A percentile compares a stretch with the other conserved stretches of the same genome.
Conservation (phyloP, 1,140 invertebrate genomes). For the Aplysia californica region DNA sequence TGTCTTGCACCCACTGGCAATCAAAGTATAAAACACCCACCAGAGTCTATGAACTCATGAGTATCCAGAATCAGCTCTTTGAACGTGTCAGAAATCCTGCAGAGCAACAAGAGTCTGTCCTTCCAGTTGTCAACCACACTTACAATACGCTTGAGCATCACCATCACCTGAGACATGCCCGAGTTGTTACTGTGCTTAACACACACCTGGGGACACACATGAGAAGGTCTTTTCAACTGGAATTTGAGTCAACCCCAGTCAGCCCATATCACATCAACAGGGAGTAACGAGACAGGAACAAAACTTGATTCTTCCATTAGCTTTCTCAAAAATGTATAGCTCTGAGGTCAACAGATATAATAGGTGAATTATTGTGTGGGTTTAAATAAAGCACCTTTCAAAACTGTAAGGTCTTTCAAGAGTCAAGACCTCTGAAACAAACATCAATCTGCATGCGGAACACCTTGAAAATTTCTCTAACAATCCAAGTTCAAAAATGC, state of each 20-base stretch:
- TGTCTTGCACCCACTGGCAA: too few relatives aligned
- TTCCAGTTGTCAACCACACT: conserved; percentile 55
- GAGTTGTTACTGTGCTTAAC: conserved; percentile 56
- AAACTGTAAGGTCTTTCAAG: too few relatives aligned
- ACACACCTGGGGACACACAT: conserved; percentile 49
- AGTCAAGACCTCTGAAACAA: too few relatives aligned
- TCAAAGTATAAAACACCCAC: too few relatives aligned
- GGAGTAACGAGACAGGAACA: background rate
- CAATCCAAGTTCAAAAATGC: too few relatives aligned
- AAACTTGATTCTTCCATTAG: background rate
- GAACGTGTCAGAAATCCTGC: conserved; percentile 62
- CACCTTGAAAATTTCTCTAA: too few relatives aligned
- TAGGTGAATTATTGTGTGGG: background rate
- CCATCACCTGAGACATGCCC: conserved; percentile 59
- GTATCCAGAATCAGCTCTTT: conserved; percentile 62
- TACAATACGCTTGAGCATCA: conserved; percentile 54
- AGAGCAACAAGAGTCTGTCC: conserved; percentile 53
- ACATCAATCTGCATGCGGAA: too few relatives aligned
- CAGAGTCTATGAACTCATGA: conserved; percentile 60
- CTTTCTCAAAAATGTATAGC: background rate
- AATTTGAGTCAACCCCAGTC: too few relatives aligned
- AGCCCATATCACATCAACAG: background rate
- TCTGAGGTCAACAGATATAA: background rate
- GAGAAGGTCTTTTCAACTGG: background rate
- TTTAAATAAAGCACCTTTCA: background rate